Conservation (phyloP, 2,888 invertebrate genomes). For the Drosophila austrosaltans region DNA sequence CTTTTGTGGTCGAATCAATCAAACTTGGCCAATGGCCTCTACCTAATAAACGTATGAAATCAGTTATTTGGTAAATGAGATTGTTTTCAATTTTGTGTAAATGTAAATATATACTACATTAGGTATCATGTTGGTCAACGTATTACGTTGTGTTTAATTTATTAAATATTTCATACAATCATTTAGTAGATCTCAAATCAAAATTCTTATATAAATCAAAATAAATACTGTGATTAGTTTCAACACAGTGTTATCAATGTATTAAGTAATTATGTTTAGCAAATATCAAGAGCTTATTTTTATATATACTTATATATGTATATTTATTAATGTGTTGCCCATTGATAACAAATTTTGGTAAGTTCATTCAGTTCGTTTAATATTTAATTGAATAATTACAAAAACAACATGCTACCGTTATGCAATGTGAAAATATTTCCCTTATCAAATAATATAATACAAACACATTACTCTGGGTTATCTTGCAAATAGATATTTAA, state of each 20-base stretch:
- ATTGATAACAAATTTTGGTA: constrained; percentile 94
- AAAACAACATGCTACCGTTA: background rate
- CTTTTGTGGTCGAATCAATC: constrained; percentile 57
- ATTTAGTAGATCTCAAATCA: constrained; percentile 40
- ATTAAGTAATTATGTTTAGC: constrained; percentile 75
- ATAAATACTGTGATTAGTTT: too few species aligned
- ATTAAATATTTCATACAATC: constrained; percentile 24
- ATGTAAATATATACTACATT: too few species aligned
- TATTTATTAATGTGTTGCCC: constrained; percentile 90
- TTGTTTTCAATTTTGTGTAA: background rate
- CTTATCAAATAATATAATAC: constrained; percentile 1
- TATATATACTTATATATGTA: constrained; percentile 83
- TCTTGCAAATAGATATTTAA: constrained; percentile 17
- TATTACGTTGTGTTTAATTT: background rate
- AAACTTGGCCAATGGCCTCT: constrained; percentile 39
- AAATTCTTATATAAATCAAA: background rate
- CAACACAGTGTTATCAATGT: constrained; percentile 37
- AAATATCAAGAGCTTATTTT: constrained; percentile 75
- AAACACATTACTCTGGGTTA: background rate
- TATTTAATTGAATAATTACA: background rate
- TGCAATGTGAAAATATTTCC: background rate
- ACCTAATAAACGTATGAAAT: background rate
- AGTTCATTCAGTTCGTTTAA: constrained; percentile 78
- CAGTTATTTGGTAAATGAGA: background rate
- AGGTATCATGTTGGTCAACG: too few species aligned